Percentiles rank a stretch among this genome's conserved stretches.
Conservation (phyloP, 2,888 invertebrate genomes). For the Caradrina kadenii region DNA sequence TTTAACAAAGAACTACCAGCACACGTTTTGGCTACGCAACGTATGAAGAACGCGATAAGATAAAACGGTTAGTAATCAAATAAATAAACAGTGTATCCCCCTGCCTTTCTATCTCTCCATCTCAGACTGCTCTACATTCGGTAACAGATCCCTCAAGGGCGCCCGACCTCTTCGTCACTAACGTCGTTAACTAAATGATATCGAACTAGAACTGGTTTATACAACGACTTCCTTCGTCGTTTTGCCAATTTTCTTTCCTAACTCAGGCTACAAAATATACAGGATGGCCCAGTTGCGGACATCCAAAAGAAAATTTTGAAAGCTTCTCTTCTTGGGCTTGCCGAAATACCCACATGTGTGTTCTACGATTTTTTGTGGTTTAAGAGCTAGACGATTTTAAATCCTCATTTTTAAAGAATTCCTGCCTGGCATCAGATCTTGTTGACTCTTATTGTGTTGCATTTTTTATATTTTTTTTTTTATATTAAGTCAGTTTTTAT, state of each 20-base stretch:
- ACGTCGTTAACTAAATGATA: constrained; percentile 1
- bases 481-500: no score
- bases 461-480: no score
- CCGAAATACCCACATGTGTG: no score
- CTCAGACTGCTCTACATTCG: constrained; percentile 67
- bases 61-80: constrained; percentile 58
- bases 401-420: no score
- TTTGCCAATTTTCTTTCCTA: background rate
- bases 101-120: constrained; percentile 45
- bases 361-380: no score
- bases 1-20: constrained; percentile 58
- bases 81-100: constrained; percentile 58
- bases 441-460: no score
- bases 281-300: no score
- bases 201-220: background rate
- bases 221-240: background rate
- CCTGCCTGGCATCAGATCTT: no score
- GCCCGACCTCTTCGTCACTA: constrained; percentile 14
- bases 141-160: constrained; percentile 70
- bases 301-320: no score
- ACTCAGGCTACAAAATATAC: background rate
- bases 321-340: no score
- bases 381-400: no score
- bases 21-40: constrained; percentile 40
- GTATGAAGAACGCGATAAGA: constrained; percentile 64